Base-by-base conservation (phyloP, 2,797 vertebrate genomes). In the Tauraco hartlaubi region DNA sequence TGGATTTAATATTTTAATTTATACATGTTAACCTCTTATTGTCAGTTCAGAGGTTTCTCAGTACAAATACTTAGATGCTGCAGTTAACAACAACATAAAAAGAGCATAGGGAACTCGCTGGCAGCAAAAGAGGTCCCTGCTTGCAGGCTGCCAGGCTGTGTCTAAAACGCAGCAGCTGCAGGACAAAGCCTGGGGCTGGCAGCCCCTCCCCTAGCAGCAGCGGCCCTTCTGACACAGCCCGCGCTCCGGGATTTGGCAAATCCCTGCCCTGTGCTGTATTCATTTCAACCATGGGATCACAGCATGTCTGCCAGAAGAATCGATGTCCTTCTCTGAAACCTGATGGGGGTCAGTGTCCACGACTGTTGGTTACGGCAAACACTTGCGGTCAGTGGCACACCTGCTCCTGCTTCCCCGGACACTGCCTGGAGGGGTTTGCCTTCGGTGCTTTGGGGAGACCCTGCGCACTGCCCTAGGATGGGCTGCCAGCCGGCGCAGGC, bases 1-100 rank as follows among this genome's bases (percentile, higher is more conserved):
- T 90, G 80, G 54, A 82, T 92, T 96, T 95, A 85, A 26, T 88
- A 64, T 69, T 94, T 94, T 94, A 92, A 96, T 94, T 94, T 97
- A 91, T 96, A 89, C 46, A 11, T 68, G 72, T 85, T 96, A 93
- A 91, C 75, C 80, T 94, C 90, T 94, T 74, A 81, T 62, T 85
- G 71, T 95, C 93, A 72, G 90, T 84, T 92, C 92, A 94, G 92
- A 96, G 95, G 71, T 91, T 92, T 95, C 84, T 93, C 49, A 4
- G 69, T 88, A 85, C 48, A 23, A 44, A 71, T 80, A 68, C 49
- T 81, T 82, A 91, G 88, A 92, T 93, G 90, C 87, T 94, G 92
- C 91, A 92, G 59, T 68, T 81, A 66, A 76, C 39, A 73, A 61
- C 49, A 49, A 18, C 46, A 39, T 49, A 39, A 49, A 59, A 87